Evolutionary conservation across 2,113 vertebrate species (phyloP).

Genomic region (Morone saxatilis): DNA sequence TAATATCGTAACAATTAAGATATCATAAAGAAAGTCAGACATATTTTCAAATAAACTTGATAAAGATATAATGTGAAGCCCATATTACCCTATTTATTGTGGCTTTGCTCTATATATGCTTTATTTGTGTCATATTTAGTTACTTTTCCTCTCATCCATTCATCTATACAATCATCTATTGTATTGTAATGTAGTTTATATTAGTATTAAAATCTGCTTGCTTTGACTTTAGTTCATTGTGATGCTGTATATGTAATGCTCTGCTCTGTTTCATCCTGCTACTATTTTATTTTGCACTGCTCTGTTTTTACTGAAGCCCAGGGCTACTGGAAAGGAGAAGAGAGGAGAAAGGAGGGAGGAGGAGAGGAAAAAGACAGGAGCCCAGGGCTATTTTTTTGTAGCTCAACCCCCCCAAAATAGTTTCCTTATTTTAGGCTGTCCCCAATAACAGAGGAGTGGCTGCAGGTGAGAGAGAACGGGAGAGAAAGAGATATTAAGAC

Average conservation of each 20-base stretch:
- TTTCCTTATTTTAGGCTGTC: conserved; percentile 72
- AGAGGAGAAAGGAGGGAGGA: conserved; percentile 34
- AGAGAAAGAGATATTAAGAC: background rate
- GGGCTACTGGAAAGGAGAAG: conserved; percentile 45
- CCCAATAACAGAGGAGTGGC: conserved; percentile 62
- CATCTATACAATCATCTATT: background rate
- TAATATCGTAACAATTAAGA: no score
- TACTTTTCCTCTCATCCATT: background rate
- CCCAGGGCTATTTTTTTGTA: conserved; percentile 62
- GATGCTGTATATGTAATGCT: background rate
- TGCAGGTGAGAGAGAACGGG: conserved; percentile 56
- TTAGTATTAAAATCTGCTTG: background rate
- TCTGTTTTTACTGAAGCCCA: conserved; percentile 47
- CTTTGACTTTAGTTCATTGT: background rate
- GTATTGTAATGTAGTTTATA: background rate
- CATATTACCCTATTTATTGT: background rate
- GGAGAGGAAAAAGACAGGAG: conserved; percentile 40
- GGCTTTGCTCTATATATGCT: background rate
- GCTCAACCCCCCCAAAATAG: conserved; percentile 63
- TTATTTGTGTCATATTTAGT: background rate
- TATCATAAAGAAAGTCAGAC: background rate
- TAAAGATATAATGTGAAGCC: background rate
- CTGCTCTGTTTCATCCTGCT: conserved; percentile 10
- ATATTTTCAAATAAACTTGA: background rate
- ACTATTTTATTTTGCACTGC: conserved; percentile 33